Conservation (phyloP, 1,140 invertebrate genomes). For the Luehdorfia chinensis region DNA sequence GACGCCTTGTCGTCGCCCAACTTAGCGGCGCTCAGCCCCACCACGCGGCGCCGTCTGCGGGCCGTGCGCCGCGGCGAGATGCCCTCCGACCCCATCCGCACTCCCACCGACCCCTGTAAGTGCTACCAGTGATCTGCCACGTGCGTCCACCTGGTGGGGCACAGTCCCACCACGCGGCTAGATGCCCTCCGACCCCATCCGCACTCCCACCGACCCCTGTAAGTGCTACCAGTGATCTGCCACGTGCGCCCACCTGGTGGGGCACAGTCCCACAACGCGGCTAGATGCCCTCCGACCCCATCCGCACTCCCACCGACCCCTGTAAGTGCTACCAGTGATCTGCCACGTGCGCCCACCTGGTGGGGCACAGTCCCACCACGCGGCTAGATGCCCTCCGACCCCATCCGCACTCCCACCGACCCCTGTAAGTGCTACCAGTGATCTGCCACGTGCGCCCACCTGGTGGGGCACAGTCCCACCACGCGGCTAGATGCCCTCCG, state of each 20-base stretch:
- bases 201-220: constrained; percentile 66
- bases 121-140: no score
- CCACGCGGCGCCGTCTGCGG: constrained; percentile 51
- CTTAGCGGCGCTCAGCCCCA: constrained; percentile 50
- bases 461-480: constrained; percentile 50
- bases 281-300: constrained; percentile 63
- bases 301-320: constrained; percentile 58
- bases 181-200: constrained; percentile 59
- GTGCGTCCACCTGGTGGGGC: constrained; percentile 41
- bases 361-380: constrained; percentile 52
- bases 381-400: constrained; percentile 65
- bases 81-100: constrained; percentile 60
- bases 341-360: constrained; percentile 60
- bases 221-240: no score
- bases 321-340: constrained; percentile 56
- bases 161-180: constrained; percentile 64
- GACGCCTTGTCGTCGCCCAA: constrained; percentile 67
- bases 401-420: constrained; percentile 57
- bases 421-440: constrained; percentile 57
- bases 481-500: constrained; percentile 65
- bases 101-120: constrained; percentile 65
- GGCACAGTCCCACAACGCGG: constrained; percentile 58
- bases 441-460: constrained; percentile 61
- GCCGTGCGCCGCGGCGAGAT: constrained; percentile 64
- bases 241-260: constrained; percentile 55